Evolutionary conservation across 2,113 vertebrate genomes (phyloP), one percentile per base, ranked within the genome.

Genomic region (Rynchops niger): DNA sequence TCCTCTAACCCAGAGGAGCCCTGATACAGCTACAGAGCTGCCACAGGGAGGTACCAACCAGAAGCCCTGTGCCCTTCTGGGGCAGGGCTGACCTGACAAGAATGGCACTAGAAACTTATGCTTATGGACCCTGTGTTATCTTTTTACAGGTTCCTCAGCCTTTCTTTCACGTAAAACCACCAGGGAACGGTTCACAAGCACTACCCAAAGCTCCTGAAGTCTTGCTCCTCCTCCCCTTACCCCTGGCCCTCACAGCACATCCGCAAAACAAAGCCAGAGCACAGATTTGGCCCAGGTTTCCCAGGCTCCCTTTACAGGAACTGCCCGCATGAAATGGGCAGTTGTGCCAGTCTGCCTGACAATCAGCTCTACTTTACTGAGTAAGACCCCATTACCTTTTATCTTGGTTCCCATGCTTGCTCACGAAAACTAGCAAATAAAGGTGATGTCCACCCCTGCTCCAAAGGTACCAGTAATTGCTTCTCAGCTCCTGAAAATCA

Each of bases 251-350:
- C 15, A 19, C 22, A 74, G 23, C 15, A 32, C 21, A 73, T 19
- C 38, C 49, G 25, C 67, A 80, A 86, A 87, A 32, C 6, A 40
- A 59, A 90, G 52, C 21, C 10, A 15, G 61, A 62, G 21, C 15
- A 30, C 11, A 36, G 3, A 29, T 66, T 36, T 36, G 27, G 38
- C 19, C 50, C 36, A 22, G 26, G 43, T 59, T 52, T 88, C 50
- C 71, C 42, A 30, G 34, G 8, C 10, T 42, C 15, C 19, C 21
- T 59, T 62, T 45, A 43, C 34, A 50, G 0, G 1, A 55, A 6
- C 20, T 56, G 15, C 49, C 80, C 0, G 0, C 26, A 7, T 9
- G 30, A 32, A 61, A 27, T 0, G 5, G 40, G 36, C 36, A 84
- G 11, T 27, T 38, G 18, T 16, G 11, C 30, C 22, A 40, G 12